Percentiles rank a stretch among this genome's conserved stretches.
Evolutionary conservation across 2,113 vertebrate species (phyloP).

Genomic region (cattle (Bos taurus)): DNA sequence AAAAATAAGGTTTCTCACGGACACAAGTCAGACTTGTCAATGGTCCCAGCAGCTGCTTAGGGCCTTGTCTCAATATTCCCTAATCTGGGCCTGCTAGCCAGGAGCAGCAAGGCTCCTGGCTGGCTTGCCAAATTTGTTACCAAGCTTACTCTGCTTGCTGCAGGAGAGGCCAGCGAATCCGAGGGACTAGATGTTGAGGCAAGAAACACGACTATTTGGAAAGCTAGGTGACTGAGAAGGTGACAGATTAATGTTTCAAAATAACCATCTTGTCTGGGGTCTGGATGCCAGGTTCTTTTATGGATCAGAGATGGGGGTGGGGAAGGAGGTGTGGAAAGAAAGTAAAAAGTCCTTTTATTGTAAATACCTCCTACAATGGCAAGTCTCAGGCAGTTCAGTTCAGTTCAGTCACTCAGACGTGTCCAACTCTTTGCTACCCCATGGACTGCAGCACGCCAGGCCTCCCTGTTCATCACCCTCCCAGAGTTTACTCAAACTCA

Average conservation of each 20-base stretch:
- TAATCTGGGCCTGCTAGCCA: not conserved
- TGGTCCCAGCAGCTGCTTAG: not conserved
- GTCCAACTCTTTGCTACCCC: accelerated
- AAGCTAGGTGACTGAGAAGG: not conserved
- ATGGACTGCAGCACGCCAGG: not conserved
- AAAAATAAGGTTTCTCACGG: not conserved
- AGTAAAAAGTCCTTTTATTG: not conserved
- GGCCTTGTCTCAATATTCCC: not conserved
- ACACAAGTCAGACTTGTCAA: not conserved
- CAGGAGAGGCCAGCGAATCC: not conserved
- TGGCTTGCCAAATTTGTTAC: not conserved
- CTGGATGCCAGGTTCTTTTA: not conserved
- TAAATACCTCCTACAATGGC: not conserved
- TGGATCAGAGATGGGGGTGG: not conserved
- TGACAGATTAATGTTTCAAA: not conserved
- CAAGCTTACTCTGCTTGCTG: not conserved
- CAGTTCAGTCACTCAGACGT: not conserved
- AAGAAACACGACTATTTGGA: not conserved
- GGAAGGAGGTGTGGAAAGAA: not conserved
- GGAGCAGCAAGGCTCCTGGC: not conserved
- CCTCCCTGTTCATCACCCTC: not conserved
- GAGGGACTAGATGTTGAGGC: not conserved
- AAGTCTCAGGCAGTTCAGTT: not conserved
- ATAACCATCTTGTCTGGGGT: not conserved
- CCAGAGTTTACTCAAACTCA: not conserved